These are phyloP conservation scores for Eutolmus rufibarbis DNA, from an alignment of 2,888 invertebrate genomes.

Conservation along the genomic window DNA sequence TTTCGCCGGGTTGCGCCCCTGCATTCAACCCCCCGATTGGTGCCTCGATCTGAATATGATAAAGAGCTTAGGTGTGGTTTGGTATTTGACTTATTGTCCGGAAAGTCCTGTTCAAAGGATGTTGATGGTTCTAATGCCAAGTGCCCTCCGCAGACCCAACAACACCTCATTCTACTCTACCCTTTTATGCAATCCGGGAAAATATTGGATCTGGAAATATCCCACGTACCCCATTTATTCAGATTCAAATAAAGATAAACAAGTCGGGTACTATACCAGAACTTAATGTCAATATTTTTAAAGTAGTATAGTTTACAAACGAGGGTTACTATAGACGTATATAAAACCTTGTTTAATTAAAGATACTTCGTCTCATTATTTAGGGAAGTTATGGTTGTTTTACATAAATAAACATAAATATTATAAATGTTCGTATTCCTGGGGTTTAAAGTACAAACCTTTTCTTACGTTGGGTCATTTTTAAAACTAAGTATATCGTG, in stretches of 20 bases:
- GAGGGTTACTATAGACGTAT: too few species aligned
- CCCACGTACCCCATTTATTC: background rate
- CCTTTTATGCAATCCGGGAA: background rate
- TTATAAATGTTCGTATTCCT: too few species aligned
- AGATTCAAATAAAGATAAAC: background rate
- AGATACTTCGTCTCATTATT: too few species aligned
- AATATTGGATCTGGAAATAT: background rate
- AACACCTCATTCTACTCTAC: background rate
- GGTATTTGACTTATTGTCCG: background rate
- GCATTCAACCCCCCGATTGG: background rate
- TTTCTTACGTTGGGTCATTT: too few species aligned
- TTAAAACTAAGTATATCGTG: too few species aligned
- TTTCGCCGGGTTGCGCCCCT: background rate
- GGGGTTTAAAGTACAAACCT: too few species aligned
- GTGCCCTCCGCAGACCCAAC: background rate
- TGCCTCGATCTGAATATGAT: background rate
- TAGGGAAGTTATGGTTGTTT: too few species aligned
- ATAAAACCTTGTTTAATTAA: too few species aligned
- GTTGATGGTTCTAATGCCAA: background rate
- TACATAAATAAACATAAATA: too few species aligned
- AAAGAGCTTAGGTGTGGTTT: conserved; percentile 13
- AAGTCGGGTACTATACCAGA: background rate
- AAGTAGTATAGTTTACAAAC: too few species aligned
- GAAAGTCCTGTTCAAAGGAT: background rate
- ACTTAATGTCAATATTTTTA: background rate